A percentile compares a stretch with the other conserved stretches of the same genome.
Evolutionary conservation across 2,888 invertebrate genomes (phyloP).

Genomic region (Cosmopolites sordidus): DNA sequence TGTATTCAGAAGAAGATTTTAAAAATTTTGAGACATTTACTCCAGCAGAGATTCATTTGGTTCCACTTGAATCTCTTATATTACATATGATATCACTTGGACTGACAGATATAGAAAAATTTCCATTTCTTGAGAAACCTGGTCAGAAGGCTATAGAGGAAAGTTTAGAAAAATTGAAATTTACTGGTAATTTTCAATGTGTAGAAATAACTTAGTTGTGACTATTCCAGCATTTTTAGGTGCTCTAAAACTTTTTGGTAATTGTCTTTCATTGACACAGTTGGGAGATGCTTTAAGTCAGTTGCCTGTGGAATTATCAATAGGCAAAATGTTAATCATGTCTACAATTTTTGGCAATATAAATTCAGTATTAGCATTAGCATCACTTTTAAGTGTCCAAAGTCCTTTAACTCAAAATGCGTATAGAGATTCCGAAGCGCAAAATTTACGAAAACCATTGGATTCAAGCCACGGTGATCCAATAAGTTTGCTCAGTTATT

Average conservation of each 20-base stretch:
- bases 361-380: slow-evolving; percentile 82
- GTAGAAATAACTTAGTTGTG: not conserved
- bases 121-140: slow-evolving; percentile 96
- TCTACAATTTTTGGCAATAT: slow-evolving; percentile 86
- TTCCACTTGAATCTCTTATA: slow-evolving; percentile 87
- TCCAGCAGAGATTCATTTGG: slow-evolving; percentile 89
- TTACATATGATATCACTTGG: slow-evolving; percentile 94
- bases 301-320: slow-evolving; percentile 89
- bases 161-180: slow-evolving; percentile 79
- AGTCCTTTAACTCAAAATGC: slow-evolving; percentile 88
- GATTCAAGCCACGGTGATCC: slow-evolving; percentile 97
- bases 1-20: slow-evolving; percentile 82
- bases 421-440: slow-evolving; percentile 77
- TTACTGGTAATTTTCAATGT: slow-evolving; percentile 50
- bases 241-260: slow-evolving; percentile 74
- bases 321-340: slow-evolving; percentile 94
- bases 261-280: slow-evolving; percentile 61
- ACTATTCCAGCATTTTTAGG: slow-evolving; percentile 38
- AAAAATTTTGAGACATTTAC: slow-evolving; percentile 76
- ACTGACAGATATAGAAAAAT: slow-evolving; percentile 81
- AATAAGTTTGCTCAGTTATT: slow-evolving; percentile 80
- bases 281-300: slow-evolving; percentile 82
- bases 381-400: slow-evolving; percentile 90
- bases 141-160: slow-evolving; percentile 78
- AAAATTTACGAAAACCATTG: slow-evolving; percentile 70